Conservation (phyloP, 2,113 vertebrate species). For the Gallinago paraguaiae region DNA sequence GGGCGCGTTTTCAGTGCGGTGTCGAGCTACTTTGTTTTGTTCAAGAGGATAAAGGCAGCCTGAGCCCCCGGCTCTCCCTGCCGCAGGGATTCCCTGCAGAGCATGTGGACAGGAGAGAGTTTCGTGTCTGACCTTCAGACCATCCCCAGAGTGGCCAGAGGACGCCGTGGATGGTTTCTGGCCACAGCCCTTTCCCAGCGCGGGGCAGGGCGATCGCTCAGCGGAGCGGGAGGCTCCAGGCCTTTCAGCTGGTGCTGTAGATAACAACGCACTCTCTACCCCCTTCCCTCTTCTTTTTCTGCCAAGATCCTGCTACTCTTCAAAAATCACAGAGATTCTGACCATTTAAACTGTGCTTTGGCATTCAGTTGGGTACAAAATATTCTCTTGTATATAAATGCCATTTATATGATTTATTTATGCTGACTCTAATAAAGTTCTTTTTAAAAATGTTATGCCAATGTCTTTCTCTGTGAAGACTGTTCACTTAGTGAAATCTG, state of each 20-base stretch:
- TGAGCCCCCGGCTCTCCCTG: neutral
- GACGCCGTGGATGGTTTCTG: neutral
- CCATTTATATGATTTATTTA: neutral
- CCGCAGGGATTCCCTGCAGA: neutral
- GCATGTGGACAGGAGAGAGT: neutral
- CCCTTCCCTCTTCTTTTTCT: neutral
- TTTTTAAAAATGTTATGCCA: neutral
- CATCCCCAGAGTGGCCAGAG: neutral
- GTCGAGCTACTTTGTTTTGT: neutral
- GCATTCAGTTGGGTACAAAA: neutral
- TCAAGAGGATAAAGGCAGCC: neutral
- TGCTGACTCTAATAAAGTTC: neutral
- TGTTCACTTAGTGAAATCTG: neutral
- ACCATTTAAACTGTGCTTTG: neutral
- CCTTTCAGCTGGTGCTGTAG: neutral
- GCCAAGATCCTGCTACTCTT: neutral
- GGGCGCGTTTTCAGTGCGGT: neutral
- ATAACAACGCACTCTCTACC: neutral
- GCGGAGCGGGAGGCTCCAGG: neutral
- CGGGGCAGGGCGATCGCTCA: neutral
- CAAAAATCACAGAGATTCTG: neutral
- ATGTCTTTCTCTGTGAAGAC: neutral
- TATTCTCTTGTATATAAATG: neutral
- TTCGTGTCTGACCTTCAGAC: neutral
- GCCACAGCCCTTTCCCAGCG: neutral